A percentile compares a stretch with the other conserved stretches of the same genome.
Conservation (phyloP, 2,888 invertebrate genomes). For the Scaptomyza reducta region DNA sequence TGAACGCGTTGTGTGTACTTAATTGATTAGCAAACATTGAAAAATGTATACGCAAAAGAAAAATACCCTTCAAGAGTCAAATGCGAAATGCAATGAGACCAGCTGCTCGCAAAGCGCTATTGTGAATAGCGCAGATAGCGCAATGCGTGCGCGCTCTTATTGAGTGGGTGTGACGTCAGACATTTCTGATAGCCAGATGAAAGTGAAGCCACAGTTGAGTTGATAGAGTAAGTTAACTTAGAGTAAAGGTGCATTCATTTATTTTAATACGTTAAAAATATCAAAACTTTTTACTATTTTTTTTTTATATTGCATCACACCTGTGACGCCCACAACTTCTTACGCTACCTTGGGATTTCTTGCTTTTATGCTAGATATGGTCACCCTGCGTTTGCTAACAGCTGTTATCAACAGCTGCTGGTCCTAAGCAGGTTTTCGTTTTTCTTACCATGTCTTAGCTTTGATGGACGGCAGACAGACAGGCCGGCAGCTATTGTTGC, state of each 20-base stretch:
- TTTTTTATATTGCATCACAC: background rate
- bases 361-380: background rate
- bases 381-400: slow-evolving; percentile 32
- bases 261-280: too few species aligned
- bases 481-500: slow-evolving; percentile 31
- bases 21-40: slow-evolving; percentile 47
- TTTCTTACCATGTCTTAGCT: slow-evolving; percentile 33
- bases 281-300: too few species aligned
- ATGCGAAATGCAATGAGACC: slow-evolving; percentile 62
- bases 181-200: background rate
- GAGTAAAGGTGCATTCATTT: too few species aligned
- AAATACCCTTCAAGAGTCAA: slow-evolving; percentile 82
- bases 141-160: background rate
- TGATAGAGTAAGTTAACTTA: too few species aligned
- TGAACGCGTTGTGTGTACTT: slow-evolving; percentile 26
- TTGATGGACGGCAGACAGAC: slow-evolving; percentile 40
- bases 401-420: slow-evolving; percentile 48
- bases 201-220: too few species aligned
- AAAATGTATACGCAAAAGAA: slow-evolving; percentile 48
- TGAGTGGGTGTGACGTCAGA: slow-evolving; percentile 28
- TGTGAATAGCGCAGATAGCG: slow-evolving; percentile 27
- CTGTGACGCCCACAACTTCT: background rate
- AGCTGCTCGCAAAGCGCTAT: slow-evolving; percentile 25
- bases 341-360: background rate
- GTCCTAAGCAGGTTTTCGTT: slow-evolving; percentile 44